Evolutionary conservation across 2,888 invertebrate species (phyloP).

Genomic region (Embidobia sp.): DNA sequence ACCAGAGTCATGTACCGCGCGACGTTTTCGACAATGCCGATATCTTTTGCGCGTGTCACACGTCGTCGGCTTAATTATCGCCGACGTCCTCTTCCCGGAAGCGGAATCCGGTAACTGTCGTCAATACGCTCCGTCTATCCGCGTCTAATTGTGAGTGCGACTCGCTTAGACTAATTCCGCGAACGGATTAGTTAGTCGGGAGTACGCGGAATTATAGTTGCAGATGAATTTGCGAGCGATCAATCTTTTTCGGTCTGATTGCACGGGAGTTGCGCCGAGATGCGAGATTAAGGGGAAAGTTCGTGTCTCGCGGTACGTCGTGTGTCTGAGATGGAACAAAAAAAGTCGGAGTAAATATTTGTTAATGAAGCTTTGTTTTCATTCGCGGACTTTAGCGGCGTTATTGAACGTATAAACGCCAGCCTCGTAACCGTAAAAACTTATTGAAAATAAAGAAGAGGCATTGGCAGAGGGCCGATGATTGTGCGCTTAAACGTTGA

Average conservation of each 20-base stretch:
- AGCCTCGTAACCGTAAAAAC: constrained; percentile 26
- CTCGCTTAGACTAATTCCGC: constrained; percentile 16
- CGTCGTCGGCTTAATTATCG: constrained; percentile 31
- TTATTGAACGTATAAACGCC: constrained; percentile 13
- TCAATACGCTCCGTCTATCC: constrained; percentile 9
- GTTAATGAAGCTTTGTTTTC: constrained; percentile 47
- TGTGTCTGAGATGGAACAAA: too few relatives aligned
- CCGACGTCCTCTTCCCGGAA: constrained; percentile 19
- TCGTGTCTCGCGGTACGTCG: constrained; percentile 12
- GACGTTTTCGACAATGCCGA: constrained; percentile 27
- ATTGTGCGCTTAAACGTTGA: too few relatives aligned
- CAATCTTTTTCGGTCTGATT: constrained; percentile 47
- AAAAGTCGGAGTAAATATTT: constrained; percentile 19
- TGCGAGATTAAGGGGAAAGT: constrained; percentile 44
- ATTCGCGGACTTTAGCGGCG: constrained; percentile 18
- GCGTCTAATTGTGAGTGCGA: constrained; percentile 17
- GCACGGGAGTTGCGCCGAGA: constrained; percentile 7
- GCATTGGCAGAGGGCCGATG: background rate
- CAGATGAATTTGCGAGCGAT: constrained; percentile 40
- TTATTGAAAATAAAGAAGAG: constrained; percentile 21
- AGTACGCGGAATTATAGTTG: constrained; percentile 35
- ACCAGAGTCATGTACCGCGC: constrained; percentile 19
- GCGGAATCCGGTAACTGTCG: constrained; percentile 9
- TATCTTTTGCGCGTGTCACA: constrained; percentile 21
- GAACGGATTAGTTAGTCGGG: constrained; percentile 36